Evolutionary conservation across 1,140 invertebrate genomes (phyloP), one percentile per base, ranked within the genome.

Genomic region (Scylla paramamosain): DNA sequence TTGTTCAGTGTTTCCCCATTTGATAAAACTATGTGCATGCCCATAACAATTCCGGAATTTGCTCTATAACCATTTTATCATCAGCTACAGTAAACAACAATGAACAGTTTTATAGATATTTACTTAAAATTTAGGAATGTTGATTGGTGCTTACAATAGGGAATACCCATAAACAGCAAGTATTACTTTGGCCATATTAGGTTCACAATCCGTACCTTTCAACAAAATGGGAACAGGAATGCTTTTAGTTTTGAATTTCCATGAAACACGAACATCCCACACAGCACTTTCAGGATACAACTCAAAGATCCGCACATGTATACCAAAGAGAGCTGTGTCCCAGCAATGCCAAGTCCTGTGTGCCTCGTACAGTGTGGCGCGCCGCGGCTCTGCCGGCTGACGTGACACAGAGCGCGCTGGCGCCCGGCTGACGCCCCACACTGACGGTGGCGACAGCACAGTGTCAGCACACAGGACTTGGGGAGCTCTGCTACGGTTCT

Each of bases 101-200:
- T 87, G 83, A 92, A 95, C 91, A 88, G 94, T 48, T 59, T 88
- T 67, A 59, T 92, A 84, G 31, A 94, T 82, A 95, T 83, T 31
- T 95, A 52, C 45, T 95, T 32, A 92, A 88, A 95, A 95, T 95
- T 95, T 92, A 92, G 91, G 94, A 92, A 89, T 95, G 94, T 88
- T 88, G 48, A 95, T 92, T 95, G 94, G 83, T 95, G 87, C 91
- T 95, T 95, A 95, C 91, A 86, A 91, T 89, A 95, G 94, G 91
- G 46, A 92, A 92, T 88, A 88, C 83, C 84, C 90, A 95, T 90
- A 92, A 92, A 92, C 90, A 95, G 86, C 83, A 90, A 94, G 87
- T 92, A 45, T 77, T 84, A 92, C 87, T 95, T 95, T 95, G 94
- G 94, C 93, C 90, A 86, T 92, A 82, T 87, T 95, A 92, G 94